Conservation (phyloP, 2,113 vertebrate genomes). For the Hyaena hyaena region DNA sequence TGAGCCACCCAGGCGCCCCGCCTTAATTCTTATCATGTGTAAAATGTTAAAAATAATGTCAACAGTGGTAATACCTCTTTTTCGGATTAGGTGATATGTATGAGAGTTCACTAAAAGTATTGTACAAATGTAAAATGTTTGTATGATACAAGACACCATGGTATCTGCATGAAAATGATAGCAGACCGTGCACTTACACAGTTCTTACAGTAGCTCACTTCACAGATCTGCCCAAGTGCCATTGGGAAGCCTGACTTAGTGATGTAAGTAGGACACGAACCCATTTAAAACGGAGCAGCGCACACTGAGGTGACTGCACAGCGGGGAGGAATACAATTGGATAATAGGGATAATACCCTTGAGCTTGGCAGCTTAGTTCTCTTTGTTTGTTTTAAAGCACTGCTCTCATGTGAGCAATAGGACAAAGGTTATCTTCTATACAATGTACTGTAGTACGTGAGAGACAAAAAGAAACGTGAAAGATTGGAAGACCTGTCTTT, state of each 20-base stretch:
- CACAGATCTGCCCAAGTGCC: not conserved
- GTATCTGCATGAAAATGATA: not conserved
- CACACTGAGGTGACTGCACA: not conserved
- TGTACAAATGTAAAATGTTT: not conserved
- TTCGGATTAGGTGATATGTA: not conserved
- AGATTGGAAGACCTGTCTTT: not conserved
- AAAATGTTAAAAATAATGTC: slow-evolving; percentile 28
- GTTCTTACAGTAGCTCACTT: not conserved
- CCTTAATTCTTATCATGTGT: slow-evolving; percentile 18
- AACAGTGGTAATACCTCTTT: not conserved
- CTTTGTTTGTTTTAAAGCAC: not conserved
- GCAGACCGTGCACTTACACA: not conserved
- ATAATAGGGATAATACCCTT: not conserved
- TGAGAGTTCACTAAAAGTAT: slow-evolving; percentile 3
- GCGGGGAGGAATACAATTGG: not conserved
- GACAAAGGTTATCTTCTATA: not conserved
- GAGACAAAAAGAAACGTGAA: not conserved
- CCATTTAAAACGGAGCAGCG: not conserved
- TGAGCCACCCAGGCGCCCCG: too few species aligned
- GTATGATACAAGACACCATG: not conserved
- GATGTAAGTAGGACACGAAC: not conserved
- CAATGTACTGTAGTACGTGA: not conserved
- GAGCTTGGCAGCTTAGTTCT: not conserved
- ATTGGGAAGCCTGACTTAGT: not conserved
- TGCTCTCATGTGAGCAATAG: not conserved